Percentiles rank a stretch among this genome's conserved stretches.
These are phyloP conservation scores for Epinotia brunnichana DNA, from an alignment of 2,888 invertebrate genomes.

Conservation along the genomic window DNA sequence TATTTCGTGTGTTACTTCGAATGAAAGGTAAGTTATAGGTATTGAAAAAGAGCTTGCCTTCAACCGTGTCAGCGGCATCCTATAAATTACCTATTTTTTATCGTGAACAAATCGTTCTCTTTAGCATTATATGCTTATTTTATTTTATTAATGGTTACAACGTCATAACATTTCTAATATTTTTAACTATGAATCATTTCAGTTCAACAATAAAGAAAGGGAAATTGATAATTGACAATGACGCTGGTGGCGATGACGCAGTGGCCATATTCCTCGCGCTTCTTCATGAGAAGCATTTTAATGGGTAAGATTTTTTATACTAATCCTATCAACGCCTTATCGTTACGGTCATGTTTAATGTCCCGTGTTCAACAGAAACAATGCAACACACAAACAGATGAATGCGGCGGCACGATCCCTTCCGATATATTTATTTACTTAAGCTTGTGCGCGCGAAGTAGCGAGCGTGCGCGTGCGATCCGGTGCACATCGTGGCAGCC, in stretches of 20 bases:
- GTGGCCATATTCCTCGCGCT: constrained; percentile 27
- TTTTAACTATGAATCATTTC: not conserved
- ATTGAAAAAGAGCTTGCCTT: too few relatives aligned
- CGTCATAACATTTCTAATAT: not conserved
- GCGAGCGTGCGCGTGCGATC: too few relatives aligned
- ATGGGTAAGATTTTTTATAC: not conserved
- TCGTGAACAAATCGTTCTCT: not conserved
- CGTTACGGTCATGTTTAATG: too few relatives aligned
- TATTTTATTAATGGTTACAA: not conserved
- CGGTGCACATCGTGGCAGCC: too few relatives aligned
- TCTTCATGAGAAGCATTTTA: constrained; percentile 23
- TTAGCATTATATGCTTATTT: not conserved
- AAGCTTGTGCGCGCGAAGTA: too few relatives aligned
- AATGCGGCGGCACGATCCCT: too few relatives aligned
- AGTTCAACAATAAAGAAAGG: not conserved
- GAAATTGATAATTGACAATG: constrained; percentile 26
- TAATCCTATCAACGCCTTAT: not conserved
- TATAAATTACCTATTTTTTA: not conserved
- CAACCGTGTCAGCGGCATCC: too few relatives aligned
- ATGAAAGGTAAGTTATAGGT: not conserved
- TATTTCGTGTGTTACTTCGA: not conserved
- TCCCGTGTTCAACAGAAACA: too few relatives aligned
- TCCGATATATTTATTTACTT: too few relatives aligned
- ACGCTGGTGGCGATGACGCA: constrained; percentile 28
- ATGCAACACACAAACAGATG: too few relatives aligned